Evolutionary conservation across 1,140 invertebrate species (phyloP), one percentile per base, ranked within the genome.

Genomic region (Pogonus chalceus): DNA sequence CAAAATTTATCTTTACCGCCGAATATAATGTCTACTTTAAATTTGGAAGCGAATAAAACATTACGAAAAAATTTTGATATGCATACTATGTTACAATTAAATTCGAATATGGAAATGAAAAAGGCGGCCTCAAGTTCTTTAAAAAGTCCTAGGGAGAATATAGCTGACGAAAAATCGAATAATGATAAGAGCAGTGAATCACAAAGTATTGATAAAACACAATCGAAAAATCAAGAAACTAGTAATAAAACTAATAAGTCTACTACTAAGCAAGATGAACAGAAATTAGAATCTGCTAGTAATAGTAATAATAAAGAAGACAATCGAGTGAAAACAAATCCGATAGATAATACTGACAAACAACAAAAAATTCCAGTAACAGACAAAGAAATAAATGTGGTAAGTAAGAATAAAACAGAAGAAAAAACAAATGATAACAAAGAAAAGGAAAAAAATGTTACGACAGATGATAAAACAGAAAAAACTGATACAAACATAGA

Each of bases 1-100:
- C 65, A 58, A 60, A 62, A 54, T 50, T 65, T 60, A 53, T 58
- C 37, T 16, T 65, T 57, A 60, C 60, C 53, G 16, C 56, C 56
- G 16, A 49, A 50, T 14, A 18, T 37, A 23, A 52, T 16, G 55
- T 59, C 7, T 39, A 56, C 23, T 35, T 58, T 54, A 39, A 58
- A 53, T 43, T 50, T 55, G 43, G 54, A 58, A 54, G 51, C 52
- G 55, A 66, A 51, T 47, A 56, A 23, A 55, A 62, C 7, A 4
- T 43, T 43, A 18, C 9, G 37, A 18, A 43, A 43, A 18, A 43
- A 9, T 18, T 43, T 10, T 16, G 37, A 43, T 43, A 43, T 43
- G 7, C 37, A 7, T 9, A 16, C 37, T 12, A 9, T 43, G 18
- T 18, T 43, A 4, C 37, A 43, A 18, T 18, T 43, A 43, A 43